Conservation (phyloP, 2,888 invertebrate genomes). For the Lasioglossum villosulum region DNA sequence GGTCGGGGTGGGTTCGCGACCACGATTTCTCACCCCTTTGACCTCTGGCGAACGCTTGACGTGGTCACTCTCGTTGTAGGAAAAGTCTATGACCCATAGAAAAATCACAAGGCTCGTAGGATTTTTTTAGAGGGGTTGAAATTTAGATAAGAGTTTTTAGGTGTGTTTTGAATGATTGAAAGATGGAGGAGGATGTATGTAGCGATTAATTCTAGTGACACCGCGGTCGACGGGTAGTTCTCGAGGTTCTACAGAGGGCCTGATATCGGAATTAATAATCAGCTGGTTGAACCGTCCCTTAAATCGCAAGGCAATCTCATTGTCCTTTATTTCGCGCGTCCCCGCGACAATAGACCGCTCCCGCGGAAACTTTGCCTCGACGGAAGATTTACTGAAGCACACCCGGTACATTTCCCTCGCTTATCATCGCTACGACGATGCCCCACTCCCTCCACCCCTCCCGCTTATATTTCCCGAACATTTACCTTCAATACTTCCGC, state of each 20-base stretch:
- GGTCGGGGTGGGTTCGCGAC: not conserved
- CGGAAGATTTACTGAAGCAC: constrained; percentile 5
- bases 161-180: not conserved
- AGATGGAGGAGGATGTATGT: not conserved
- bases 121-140: not conserved
- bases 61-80: not conserved
- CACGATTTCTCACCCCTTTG: not conserved
- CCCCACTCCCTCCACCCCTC: not conserved
- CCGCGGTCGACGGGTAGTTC: not conserved
- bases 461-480: constrained; percentile 49
- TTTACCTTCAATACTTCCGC: constrained; percentile 55
- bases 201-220: not conserved
- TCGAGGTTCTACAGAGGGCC: not conserved
- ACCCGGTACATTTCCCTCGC: constrained; percentile 12
- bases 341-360: not conserved
- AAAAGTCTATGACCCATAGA: not conserved
- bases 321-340: constrained; percentile 9
- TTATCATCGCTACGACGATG: constrained; percentile 35
- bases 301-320: not conserved
- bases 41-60: not conserved
- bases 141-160: not conserved
- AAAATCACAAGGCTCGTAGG: not conserved
- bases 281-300: constrained; percentile 3
- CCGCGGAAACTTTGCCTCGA: not conserved
- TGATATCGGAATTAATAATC: constrained; percentile 18